phyloP scores from a whole-genome alignment of 1,140 invertebrate species.

The Lamellibrachia luymesi region DNA sequence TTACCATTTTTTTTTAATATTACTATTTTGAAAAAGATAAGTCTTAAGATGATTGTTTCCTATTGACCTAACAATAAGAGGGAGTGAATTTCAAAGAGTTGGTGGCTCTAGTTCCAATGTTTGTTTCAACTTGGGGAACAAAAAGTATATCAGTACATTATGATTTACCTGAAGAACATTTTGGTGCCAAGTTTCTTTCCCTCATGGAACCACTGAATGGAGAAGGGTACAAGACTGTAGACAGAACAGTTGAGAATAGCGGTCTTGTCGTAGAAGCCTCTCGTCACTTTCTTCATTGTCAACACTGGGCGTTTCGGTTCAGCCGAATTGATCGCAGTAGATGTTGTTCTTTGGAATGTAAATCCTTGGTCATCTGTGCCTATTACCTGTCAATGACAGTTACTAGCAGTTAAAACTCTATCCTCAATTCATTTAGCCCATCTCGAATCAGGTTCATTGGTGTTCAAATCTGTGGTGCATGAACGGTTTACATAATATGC shows the following conservation, averaged over 20 bases:
- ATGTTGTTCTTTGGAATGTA: slow-evolving; percentile 45
- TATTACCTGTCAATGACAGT: slow-evolving; percentile 38
- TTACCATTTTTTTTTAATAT: no score
- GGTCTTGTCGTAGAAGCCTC: slow-evolving; percentile 44
- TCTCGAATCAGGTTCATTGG: no score
- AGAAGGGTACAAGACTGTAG: slow-evolving; percentile 61
- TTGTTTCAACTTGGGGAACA: neutral
- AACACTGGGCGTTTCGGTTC: slow-evolving; percentile 44
- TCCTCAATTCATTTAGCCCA: no score
- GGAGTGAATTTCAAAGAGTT: neutral
- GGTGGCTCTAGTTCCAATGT: neutral
- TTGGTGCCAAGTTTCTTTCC: slow-evolving; percentile 43
- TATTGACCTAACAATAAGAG: neutral
- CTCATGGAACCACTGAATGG: slow-evolving; percentile 60
- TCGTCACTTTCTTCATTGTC: slow-evolving; percentile 46
- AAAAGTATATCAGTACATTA: neutral
- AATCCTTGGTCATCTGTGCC: slow-evolving; percentile 49
- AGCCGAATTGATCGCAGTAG: slow-evolving; percentile 48
- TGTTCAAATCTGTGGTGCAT: no score
- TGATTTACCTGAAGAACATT: slow-evolving; percentile 37
- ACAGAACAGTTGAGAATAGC: slow-evolving; percentile 59
- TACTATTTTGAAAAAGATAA: no score
- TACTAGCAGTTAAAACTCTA: neutral
- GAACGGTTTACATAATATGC: no score
- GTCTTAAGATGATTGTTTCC: neutral